Base-by-base conservation (phyloP, 2,113 vertebrate genomes). In the Arizona elegans region DNA sequence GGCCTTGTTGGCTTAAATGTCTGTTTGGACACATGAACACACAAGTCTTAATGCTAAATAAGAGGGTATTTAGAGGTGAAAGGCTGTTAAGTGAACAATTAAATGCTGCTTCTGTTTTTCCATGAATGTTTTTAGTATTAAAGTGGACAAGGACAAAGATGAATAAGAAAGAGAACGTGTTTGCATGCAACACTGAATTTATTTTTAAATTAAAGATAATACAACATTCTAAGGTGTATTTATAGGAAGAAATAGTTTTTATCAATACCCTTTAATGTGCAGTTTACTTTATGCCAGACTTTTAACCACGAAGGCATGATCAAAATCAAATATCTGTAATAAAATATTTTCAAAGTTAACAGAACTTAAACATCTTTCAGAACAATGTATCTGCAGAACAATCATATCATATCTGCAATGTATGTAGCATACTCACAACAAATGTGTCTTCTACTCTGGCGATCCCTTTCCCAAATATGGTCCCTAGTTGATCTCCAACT, bases 381-480 rank as follows among this genome's bases (percentile, higher is more conserved):
- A 24, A 90, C 29, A 94, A 94, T 50, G 24, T 62, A 62, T 10
- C 24, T 56, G 55, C 55, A 56, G 55, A 21, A 56, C 15, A 56
- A 56, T 56, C 55, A 56, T 55, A 55, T 55, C 54, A 55, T 56
- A 56, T 56, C 55, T 62, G 59, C 59, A 62, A 62, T 62, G 93
- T 47, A 70, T 87, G 9, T 47, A 2, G 88, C 13, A 96, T 97
- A 98, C 98, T 98, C 97, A 99, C 99, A 98, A 99, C 98, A 96
- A 99, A 99, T 33, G 99, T 99, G 92, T 99, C 99, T 97, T 99
- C 99, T 89, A 99, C 99, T 98, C 97, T 99, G 95, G 98, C 98
- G 62, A 99, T 99, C 96, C 98, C 99, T 97, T 99, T 99, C 93
- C 99, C 99, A 94, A 99, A 99, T 95, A 99, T 99, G 58, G 99